phyloP scores from a whole-genome alignment of 2,113 vertebrate genomes.

The Donacobius atricapilla region DNA sequence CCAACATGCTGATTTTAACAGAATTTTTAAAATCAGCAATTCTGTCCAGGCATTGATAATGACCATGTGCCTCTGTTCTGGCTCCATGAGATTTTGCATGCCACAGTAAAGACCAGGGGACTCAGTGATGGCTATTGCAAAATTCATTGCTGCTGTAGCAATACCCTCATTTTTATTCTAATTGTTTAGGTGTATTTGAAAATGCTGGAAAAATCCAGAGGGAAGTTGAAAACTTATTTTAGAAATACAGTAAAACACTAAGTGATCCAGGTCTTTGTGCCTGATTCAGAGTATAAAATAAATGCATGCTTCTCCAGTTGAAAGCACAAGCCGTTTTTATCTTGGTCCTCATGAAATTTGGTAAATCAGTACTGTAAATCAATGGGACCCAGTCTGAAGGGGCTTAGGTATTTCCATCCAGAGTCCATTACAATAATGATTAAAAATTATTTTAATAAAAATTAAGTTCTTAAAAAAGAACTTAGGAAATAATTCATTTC shows the following conservation, averaged over 20 bases:
- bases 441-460: too few relatives aligned
- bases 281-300: neutral
- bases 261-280: neutral
- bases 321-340: neutral
- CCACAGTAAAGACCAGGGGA: neutral
- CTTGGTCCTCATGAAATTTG: neutral
- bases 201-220: neutral
- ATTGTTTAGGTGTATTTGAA: neutral
- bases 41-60: neutral
- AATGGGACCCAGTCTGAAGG: neutral
- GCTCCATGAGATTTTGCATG: neutral
- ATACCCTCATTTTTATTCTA: neutral
- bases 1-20: neutral
- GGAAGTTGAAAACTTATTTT: neutral
- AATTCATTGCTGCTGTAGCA: neutral
- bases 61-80: neutral
- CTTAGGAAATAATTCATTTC: constrained; percentile 1
- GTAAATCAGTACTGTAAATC: constrained; percentile 11
- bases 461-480: neutral
- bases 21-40: neutral
- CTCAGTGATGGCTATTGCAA: accelerated
- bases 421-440: constrained; percentile 8
- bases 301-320: neutral
- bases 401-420: neutral
- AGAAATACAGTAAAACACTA: neutral